Percentiles rank a stretch among this genome's conserved stretches.
phyloP scores from a whole-genome alignment of 2,888 invertebrate genomes.

The Oscheius myriophilus region DNA sequence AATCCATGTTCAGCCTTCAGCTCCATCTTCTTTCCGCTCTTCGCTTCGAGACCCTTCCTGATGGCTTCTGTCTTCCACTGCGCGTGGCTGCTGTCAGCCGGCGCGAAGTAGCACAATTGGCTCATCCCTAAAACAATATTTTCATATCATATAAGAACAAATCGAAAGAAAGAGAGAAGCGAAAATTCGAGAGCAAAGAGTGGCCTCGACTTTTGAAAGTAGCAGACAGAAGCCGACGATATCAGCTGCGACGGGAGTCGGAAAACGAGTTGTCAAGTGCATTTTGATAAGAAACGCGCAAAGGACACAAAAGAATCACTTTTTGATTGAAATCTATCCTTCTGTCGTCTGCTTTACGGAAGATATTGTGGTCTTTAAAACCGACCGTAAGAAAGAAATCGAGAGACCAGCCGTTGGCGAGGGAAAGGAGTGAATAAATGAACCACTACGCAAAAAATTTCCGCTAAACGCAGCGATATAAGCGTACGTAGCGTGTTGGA shows the following conservation, averaged over 20 bases:
- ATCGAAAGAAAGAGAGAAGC: not conserved
- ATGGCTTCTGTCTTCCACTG: slow-evolving; percentile 29
- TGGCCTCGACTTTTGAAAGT: not conserved
- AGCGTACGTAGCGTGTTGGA: too few species aligned
- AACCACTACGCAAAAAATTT: too few species aligned
- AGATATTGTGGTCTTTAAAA: too few species aligned
- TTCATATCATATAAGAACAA: not conserved
- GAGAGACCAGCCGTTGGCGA: too few species aligned
- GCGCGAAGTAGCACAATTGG: slow-evolving; percentile 17
- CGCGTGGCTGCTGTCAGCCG: slow-evolving; percentile 20
- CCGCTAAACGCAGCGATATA: too few species aligned
- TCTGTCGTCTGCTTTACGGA: too few species aligned
- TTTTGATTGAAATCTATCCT: slow-evolving; percentile 7
- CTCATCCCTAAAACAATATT: not conserved
- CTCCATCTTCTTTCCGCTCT: slow-evolving; percentile 11
- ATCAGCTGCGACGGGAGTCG: not conserved
- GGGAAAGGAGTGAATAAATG: too few species aligned
- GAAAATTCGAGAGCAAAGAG: not conserved
- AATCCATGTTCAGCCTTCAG: slow-evolving; percentile 36
- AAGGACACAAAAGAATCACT: too few species aligned
- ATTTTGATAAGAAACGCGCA: not conserved
- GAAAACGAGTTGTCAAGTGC: slow-evolving; percentile 2
- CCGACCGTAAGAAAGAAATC: too few species aligned
- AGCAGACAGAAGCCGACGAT: slow-evolving; percentile 1
- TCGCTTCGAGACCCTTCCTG: slow-evolving; percentile 27